Evolutionary conservation across 1,140 invertebrate species (phyloP), one percentile per base, ranked within the genome.

Genomic region (Cydia amplana): DNA sequence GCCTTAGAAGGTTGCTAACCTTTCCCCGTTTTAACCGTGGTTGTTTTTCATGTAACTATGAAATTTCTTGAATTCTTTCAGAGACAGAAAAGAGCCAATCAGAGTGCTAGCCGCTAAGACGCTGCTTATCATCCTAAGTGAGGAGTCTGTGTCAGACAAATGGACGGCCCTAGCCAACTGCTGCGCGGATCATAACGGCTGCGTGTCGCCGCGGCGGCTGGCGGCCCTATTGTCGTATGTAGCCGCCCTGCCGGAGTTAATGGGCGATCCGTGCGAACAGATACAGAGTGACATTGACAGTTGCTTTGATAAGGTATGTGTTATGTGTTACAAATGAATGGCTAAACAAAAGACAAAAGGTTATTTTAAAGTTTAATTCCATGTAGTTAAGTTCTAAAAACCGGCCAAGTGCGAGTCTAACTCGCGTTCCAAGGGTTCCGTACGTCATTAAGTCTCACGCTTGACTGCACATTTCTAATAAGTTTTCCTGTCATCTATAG

Each of bases 161-260:
- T 95, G 95, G 91, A 87, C 91, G 76, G 95, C 94, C 51, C 88
- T 96, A 46, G 95, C 95, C 79, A 92, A 93, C 74, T 94, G 95
- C 78, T 91, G 95, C 78, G 93, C 95, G 23, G 95, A 96, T 83
- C 94, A 95, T 78, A 95, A 95, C 82, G 94, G 95, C 49, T 95
- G 94, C 80, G 93, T 95, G 43, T 94, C 94, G 12, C 93, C 94
- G 16, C 90, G 94, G 25, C 92, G 93, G 73, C 84, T 96, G 63
- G 93, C 94, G 28, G 85, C 88, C 0, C 87, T 96, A 63, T 82
- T 96, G 36, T 85, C 89, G 40, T 93, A 94, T 87, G 84, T 95
- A 14, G 86, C 91, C 3, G 87, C 92, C 12, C 86, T 96, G 32
- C 90, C 94, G 3, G 91, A 94, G 77, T 95, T 94, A 84, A 84